Conservation (phyloP, 1,140 invertebrate genomes). For the Platyscapa corneri region DNA sequence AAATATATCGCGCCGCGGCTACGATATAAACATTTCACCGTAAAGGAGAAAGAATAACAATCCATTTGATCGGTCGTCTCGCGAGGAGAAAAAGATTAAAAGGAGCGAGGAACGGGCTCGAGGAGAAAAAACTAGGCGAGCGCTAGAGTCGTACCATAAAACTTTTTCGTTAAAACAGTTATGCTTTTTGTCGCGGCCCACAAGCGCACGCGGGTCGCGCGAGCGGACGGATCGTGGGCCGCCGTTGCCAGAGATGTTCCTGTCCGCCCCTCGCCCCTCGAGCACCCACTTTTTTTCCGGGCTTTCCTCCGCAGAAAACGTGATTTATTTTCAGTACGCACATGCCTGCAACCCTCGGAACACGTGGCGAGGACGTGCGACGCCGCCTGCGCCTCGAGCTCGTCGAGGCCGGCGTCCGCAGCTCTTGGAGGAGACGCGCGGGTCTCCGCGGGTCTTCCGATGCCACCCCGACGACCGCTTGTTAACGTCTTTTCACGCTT, state of each 20-base stretch:
- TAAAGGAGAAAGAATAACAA: slow-evolving; percentile 3
- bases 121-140: not conserved
- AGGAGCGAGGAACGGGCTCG: not conserved
- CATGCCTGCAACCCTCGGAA: not conserved
- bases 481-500: slow-evolving; percentile 7
- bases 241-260: not conserved
- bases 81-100: not conserved
- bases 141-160: not conserved
- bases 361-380: slow-evolving; percentile 19
- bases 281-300: not conserved
- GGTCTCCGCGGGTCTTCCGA: not conserved
- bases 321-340: slow-evolving; percentile 37
- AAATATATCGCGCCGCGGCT: not conserved
- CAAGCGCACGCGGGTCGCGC: not conserved
- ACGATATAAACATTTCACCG: slow-evolving; percentile 4
- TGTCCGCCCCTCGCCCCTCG: not conserved
- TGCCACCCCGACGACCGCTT: not conserved
- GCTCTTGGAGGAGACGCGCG: not conserved
- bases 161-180: slow-evolving; percentile 10
- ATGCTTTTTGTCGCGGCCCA: not conserved
- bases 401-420: not conserved
- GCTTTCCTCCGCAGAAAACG: slow-evolving; percentile 2
- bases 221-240: not conserved
- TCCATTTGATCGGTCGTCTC: not conserved
- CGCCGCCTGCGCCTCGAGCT: not conserved